Base-by-base conservation (phyloP, 2,888 invertebrate species). In the Vandiemenella viatica region DNA sequence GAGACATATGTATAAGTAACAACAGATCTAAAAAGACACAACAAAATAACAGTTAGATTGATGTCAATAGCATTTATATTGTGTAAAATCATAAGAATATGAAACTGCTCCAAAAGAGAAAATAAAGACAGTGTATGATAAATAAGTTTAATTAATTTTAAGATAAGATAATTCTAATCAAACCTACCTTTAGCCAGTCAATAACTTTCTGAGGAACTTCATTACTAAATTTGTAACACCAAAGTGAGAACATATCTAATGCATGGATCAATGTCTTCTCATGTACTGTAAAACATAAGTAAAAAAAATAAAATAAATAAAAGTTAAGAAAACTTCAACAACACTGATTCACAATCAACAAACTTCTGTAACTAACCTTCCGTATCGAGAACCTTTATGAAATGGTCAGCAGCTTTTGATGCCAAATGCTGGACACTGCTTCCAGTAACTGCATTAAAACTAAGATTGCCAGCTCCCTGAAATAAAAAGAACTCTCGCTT, bases 181-280 rank as follows among this genome's bases (percentile, higher is more conserved):
- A 1, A 46, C 47, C 51, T 58, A 71, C 72, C 65, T 77, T 77
- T 58, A 85, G 65, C 67, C 69, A 68, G 37, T 80, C 77, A 1
- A 81, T 65, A 8, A 87, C 67, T 56, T 71, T 73, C 51, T 74
- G 73, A 1, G 85, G 82, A 26, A 83, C 68, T 53, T 75, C 74
- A n/a, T 69, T 73, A 1, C 68, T 67, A 54, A 83, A 77, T 61
- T 80, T 77, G 15, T 65, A 61, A 45, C 82, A 77, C 95, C 93
- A 95, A 19, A 79, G 64, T 6, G 80, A 74, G 65, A 92, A 75
- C 77, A 83, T 82, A 59, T 87, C 81, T 19, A 93, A 69, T 6
- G 86, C 81, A 58, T 79, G 80, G 54, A 85, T 78, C 46, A 93
- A 67, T 1, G 89, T 91, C 61, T 88, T 88, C 67, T 96, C 95